phyloP scores from a whole-genome alignment of 2,888 invertebrate species.

The Folsomia manolachei region DNA sequence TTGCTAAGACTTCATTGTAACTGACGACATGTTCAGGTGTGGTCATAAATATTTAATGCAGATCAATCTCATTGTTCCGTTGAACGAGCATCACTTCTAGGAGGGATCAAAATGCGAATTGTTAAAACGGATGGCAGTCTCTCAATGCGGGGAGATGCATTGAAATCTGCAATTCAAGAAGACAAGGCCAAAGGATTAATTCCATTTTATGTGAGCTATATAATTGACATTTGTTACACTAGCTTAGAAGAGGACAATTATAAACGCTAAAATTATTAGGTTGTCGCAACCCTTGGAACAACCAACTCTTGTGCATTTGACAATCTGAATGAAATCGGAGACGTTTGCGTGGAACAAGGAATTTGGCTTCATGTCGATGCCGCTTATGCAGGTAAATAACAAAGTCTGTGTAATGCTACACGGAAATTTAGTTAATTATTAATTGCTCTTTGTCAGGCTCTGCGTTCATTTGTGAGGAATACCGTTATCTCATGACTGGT shows the following conservation, averaged over 20 bases:
- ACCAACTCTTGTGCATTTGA: conserved; percentile 97
- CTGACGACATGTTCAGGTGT: conserved; percentile 56
- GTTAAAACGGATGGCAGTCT: conserved; percentile 71
- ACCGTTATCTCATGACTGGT: conserved; percentile 82
- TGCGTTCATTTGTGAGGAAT: conserved; percentile 96
- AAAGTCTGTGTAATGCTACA: neutral
- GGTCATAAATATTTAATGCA: conserved; percentile 58
- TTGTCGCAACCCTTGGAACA: conserved; percentile 86
- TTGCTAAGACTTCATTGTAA: neutral
- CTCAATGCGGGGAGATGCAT: conserved; percentile 69
- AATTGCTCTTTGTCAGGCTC: conserved; percentile 62
- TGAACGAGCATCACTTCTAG: conserved; percentile 84
- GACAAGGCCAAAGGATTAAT: conserved; percentile 86
- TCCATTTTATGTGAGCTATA: conserved; percentile 82
- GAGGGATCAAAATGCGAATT: conserved; percentile 75
- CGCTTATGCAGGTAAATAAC: conserved; percentile 77
- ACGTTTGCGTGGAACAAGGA: conserved; percentile 72
- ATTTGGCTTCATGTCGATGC: conserved; percentile 96
- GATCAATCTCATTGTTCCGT: conserved; percentile 91
- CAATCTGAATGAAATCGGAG: conserved; percentile 79
- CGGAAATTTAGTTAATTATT: neutral
- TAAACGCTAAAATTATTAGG: conserved; percentile 59
- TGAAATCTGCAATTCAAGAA: conserved; percentile 75
- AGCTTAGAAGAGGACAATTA: neutral
- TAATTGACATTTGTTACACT: too few species aligned